Base-by-base conservation (phyloP, 2,888 invertebrate genomes). In the Trissolcus japonicus region DNA sequence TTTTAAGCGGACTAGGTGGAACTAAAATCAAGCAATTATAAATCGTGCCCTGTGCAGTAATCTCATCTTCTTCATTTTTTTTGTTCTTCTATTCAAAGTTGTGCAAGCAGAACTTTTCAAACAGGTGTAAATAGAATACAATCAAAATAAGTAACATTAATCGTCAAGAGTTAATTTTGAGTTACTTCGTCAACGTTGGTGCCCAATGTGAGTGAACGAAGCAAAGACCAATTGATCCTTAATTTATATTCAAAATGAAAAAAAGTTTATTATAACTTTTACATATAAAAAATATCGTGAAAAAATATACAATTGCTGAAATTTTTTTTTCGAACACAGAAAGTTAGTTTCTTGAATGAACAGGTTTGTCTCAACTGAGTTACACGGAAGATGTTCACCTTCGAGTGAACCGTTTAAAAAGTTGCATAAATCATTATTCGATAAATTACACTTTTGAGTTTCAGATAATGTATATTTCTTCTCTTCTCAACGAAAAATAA, bases 1-100 rank as follows among this genome's bases (percentile, higher is more conserved):
- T 87, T 71, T 84, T 86, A 29, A 88, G 76, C 19, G 88, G 87
- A 62, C 86, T 88, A 13, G 86, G 80, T 35, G 87, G 82, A 71
- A 80, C 48, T 51, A 67, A 65, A 78, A 78, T 48, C 14, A 67
- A 67, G 66, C 61, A 59, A 54, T 16, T 46, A 16, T 46, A 46
- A 46, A 46, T 16, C 0, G 40, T 55, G 29, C 51, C 46, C 14
- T n/a, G n/a, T 46, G 46, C 46, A 14, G 19, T 19, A 2, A 35
- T 35, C 1, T 35, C 35, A 35, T 19, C 19, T 1, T 7, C 6
- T 29, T 29, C 29, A 29, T 29, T 2, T 35, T 9, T 11, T 35
- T 35, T 35, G 29, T 35, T 35, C n/a, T 35, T 35, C 11, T 11
- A 35, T 35, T 35, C 35, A 6, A 25, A 2, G 25, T 25, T 6